These are phyloP conservation scores for Amphiprion ocellaris DNA, from an alignment of 2,113 vertebrate species.

Conservation along the genomic window DNA sequence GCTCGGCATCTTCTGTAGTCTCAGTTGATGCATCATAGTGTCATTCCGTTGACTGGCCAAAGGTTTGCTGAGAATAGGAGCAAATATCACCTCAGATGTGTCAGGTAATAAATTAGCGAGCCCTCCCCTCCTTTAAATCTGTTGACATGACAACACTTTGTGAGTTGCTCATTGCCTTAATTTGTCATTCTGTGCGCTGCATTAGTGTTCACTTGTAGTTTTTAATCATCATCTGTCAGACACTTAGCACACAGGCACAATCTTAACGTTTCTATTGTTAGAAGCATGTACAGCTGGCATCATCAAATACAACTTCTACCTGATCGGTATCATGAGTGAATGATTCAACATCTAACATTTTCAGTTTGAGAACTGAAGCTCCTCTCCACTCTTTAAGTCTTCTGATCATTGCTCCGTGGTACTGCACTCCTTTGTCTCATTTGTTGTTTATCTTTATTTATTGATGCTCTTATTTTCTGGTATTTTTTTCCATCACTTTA, in stretches of 20 bases:
- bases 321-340: slow-evolving; percentile 10
- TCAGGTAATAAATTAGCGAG: slow-evolving; percentile 60
- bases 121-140: slow-evolving; percentile 27
- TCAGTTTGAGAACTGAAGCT: not conserved
- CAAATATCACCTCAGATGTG: slow-evolving; percentile 61
- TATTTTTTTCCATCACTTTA: not conserved
- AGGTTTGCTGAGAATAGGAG: slow-evolving; percentile 48
- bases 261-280: slow-evolving; percentile 15
- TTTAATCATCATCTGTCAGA: slow-evolving; percentile 43
- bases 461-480: too few relatives aligned
- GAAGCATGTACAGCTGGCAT: not conserved
- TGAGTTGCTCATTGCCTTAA: slow-evolving; percentile 38
- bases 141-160: slow-evolving; percentile 42
- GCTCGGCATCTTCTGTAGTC: slow-evolving; percentile 39
- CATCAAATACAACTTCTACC: slow-evolving; percentile 27
- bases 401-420: not conserved
- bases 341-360: slow-evolving; percentile 2
- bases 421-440: not conserved
- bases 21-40: slow-evolving; percentile 43
- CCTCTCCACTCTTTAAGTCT: not conserved
- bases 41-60: slow-evolving; percentile 55
- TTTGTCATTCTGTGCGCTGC: slow-evolving; percentile 41
- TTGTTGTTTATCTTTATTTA: not conserved
- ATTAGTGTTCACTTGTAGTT: slow-evolving; percentile 22
- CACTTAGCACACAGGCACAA: slow-evolving; percentile 11